Evolutionary conservation across 2,113 vertebrate species (phyloP).

Genomic region (Genyomyrus donnyi): DNA sequence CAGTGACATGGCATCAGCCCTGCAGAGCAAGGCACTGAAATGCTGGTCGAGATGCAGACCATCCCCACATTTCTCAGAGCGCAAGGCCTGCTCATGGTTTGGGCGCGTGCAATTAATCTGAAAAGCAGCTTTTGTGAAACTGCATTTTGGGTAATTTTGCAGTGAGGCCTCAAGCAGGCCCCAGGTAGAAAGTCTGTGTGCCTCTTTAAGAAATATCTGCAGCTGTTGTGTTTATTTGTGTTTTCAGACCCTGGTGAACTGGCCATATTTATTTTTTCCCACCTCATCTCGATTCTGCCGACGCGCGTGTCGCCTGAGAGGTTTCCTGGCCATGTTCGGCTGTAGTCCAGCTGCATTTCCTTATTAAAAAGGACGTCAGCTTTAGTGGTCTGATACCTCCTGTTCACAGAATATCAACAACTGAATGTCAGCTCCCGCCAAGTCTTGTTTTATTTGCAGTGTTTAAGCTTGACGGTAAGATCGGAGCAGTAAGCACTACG

Average conservation of each 20-base stretch:
- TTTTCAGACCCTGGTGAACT: conserved; percentile 19
- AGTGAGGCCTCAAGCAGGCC: background rate
- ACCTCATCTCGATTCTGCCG: background rate
- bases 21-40: background rate
- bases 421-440: background rate
- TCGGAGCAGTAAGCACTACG: background rate
- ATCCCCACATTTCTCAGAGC: background rate
- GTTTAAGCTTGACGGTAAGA: background rate
- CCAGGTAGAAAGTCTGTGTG: background rate
- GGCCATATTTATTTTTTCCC: conserved; percentile 1
- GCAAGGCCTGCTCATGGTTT: background rate
- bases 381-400: background rate
- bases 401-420: background rate
- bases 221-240: conserved; percentile 30
- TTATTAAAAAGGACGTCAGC: background rate
- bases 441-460: background rate
- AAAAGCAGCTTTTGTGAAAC: background rate
- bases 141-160: background rate
- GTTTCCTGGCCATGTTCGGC: background rate
- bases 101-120: background rate
- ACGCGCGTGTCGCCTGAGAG: background rate
- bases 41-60: background rate
- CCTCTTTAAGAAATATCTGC: conserved; percentile 9
- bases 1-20: background rate
- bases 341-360: background rate